Conservation (phyloP, 2,113 vertebrate species). For the Columba janthina region DNA sequence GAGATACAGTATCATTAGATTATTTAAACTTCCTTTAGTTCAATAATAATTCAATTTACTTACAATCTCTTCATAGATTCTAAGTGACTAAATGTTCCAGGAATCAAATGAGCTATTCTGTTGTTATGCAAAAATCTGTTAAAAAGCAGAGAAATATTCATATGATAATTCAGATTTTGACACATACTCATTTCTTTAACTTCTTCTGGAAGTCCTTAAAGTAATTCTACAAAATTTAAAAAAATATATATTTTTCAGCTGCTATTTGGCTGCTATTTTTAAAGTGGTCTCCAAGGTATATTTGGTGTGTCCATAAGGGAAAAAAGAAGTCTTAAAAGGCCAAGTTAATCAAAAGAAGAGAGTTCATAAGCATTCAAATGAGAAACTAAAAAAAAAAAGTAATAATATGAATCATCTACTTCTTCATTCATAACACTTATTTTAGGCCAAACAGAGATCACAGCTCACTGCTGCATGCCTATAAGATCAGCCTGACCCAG, state of each 20-base stretch:
- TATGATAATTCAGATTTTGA: not conserved
- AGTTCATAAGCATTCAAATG: not conserved
- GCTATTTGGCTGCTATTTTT: not conserved
- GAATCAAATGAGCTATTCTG: conserved; percentile 90
- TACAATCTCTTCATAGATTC: conserved; percentile 96
- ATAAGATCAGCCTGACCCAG: not conserved
- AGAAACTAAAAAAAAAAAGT: not conserved
- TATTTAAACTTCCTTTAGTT: not conserved
- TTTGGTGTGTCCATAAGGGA: not conserved
- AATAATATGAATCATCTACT: not conserved
- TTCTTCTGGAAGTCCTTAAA: not conserved
- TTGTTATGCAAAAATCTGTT: conserved; percentile 98
- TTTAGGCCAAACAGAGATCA: not conserved
- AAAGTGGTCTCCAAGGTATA: not conserved
- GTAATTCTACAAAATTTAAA: not conserved
- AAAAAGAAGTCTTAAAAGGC: not conserved
- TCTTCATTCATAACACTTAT: not conserved
- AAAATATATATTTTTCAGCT: not conserved
- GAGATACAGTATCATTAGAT: not conserved
- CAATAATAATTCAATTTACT: conserved; percentile 71
- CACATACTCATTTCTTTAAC: not conserved
- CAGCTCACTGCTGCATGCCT: not conserved
- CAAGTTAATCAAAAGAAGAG: not conserved
- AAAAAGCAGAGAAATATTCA: conserved; percentile 5
- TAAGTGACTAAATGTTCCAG: conserved; percentile 92